These are phyloP conservation scores for Crotalus viridis DNA, from an alignment of 2,113 vertebrate genomes.

Conservation along the genomic window DNA sequence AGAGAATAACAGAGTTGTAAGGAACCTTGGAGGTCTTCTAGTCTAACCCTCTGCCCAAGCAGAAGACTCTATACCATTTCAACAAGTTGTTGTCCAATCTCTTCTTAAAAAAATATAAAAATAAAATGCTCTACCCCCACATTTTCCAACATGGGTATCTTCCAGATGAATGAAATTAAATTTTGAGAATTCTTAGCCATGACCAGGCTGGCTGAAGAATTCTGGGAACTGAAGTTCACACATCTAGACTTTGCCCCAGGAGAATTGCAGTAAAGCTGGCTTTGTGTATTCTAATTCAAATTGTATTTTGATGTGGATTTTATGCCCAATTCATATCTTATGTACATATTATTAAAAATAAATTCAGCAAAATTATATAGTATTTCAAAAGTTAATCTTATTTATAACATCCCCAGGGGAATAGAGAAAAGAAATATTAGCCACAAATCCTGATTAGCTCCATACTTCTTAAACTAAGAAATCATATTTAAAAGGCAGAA, in stretches of 20 bases:
- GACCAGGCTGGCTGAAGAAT: not conserved
- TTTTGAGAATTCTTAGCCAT: not conserved
- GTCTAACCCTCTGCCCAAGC: not conserved
- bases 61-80: not conserved
- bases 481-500: not conserved
- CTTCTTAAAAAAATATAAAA: not conserved
- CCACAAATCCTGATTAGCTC: not conserved
- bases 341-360: not conserved
- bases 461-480: not conserved
- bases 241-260: not conserved
- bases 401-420: not conserved
- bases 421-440: not conserved
- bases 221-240: not conserved
- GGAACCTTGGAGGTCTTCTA: not conserved
- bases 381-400: not conserved
- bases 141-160: not conserved
- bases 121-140: not conserved
- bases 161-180: not conserved
- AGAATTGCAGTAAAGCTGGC: not conserved
- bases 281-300: not conserved
- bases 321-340: not conserved
- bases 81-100: too few species aligned
- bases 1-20: not conserved
- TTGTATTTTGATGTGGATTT: not conserved
- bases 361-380: not conserved